phyloP scores from a whole-genome alignment of 2,113 vertebrate species.

The Trogon surrucura region DNA sequence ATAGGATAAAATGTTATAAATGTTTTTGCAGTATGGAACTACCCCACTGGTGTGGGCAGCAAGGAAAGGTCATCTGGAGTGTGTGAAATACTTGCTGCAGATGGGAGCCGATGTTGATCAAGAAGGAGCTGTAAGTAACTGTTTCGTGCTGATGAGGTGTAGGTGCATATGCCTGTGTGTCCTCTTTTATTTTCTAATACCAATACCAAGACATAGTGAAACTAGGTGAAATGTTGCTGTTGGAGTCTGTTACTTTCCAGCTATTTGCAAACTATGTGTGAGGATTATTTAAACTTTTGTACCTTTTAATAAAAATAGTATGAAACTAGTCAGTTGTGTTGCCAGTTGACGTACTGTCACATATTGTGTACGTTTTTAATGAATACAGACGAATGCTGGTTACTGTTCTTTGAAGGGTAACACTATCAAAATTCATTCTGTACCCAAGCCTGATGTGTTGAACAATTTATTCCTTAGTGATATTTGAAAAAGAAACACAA shows the following conservation, averaged over 20 bases:
- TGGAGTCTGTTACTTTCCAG: neutral
- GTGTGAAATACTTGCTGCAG: conserved; percentile 91
- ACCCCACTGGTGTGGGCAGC: conserved; percentile 96
- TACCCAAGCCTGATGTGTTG: neutral
- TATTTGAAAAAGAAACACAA: neutral
- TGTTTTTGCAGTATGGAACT: conserved; percentile 88
- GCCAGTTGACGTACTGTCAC: neutral
- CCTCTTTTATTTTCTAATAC: neutral
- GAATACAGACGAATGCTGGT: neutral
- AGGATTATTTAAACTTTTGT: neutral
- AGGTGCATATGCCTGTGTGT: neutral
- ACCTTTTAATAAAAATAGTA: neutral
- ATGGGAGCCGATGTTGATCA: conserved; percentile 98
- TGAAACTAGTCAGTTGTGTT: neutral
- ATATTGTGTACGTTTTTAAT: neutral
- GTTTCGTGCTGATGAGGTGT: neutral
- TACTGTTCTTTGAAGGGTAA: neutral
- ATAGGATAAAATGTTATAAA: neutral
- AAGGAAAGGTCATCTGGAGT: conserved; percentile 92
- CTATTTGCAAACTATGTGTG: neutral
- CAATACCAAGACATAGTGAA: neutral
- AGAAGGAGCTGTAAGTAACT: conserved; percentile 90
- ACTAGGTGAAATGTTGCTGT: neutral
- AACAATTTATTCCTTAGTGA: neutral
- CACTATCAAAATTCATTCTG: neutral